Conservation (phyloP, 1,140 invertebrate genomes). For the Zaprionus kolodkinae region DNA sequence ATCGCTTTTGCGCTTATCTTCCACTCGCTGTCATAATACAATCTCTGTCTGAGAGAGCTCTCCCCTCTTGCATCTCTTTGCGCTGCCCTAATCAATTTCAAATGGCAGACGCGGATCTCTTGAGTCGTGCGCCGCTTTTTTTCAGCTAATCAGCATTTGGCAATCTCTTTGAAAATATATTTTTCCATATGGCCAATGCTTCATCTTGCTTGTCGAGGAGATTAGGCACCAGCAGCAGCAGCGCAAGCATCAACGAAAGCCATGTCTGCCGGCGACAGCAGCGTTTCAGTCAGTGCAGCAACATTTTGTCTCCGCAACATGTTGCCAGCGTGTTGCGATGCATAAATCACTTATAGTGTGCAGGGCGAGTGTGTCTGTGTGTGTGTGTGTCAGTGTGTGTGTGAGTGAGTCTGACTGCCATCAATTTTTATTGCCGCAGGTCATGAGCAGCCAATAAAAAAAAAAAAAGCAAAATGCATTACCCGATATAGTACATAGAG, state of each 20-base stretch:
- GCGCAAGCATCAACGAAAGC: background rate
- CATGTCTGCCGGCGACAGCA: constrained; percentile 27
- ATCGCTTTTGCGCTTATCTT: constrained; percentile 57
- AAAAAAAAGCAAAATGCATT: constrained; percentile 50
- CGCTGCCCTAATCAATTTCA: constrained; percentile 73
- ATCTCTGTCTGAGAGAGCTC: background rate
- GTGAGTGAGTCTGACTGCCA: constrained; percentile 16
- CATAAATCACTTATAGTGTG: background rate
- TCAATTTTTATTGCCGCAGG: constrained; percentile 74
- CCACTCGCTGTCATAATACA: constrained; percentile 61
- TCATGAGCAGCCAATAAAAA: constrained; percentile 75
- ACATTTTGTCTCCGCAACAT: constrained; percentile 28
- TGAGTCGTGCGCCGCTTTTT: constrained; percentile 73
- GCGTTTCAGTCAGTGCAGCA: background rate
- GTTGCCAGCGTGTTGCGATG: constrained; percentile 22
- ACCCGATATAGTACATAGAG: constrained; percentile 29
- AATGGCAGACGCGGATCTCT: constrained; percentile 46
- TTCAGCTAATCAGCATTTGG: constrained; percentile 70
- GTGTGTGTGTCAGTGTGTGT: background rate
- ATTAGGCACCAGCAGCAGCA: constrained; percentile 47
- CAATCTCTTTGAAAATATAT: constrained; percentile 78
- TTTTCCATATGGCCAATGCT: constrained; percentile 76
- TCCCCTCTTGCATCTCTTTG: background rate
- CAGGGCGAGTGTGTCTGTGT: no score
- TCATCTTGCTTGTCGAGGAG: constrained; percentile 64